Evolutionary conservation across 2,888 invertebrate species (phyloP), one percentile per base, ranked within the genome.

Genomic region (Melanostoma mellinum): DNA sequence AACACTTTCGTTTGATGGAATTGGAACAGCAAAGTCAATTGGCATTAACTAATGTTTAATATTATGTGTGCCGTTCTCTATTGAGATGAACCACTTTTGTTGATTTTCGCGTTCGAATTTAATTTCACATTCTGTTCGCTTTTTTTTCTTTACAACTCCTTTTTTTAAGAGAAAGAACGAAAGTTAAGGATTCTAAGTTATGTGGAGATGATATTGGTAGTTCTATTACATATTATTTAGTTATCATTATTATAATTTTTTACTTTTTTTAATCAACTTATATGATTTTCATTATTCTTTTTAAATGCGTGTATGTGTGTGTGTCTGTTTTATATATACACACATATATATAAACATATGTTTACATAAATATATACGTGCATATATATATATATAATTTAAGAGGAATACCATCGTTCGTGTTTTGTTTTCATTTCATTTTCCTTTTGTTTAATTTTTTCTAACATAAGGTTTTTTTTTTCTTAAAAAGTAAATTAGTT

Each of bases 181-280:
- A 86, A 87, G 77, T 58, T 68, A 80, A 85, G 67, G 89, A 87
- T 88, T 52, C 85, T 87, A 86, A 86, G 87, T 86, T 81, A 87
- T 38, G 50, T 38, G 50, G 50, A 63, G 48, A 50, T 86, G 86
- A 9, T 88, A 86, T 87, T 88, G n/a, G 85, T 87, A 86, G 80
- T 87, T 86, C 87, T 88, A 85, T 87, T 63, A 63, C 9, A 65
- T 44, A 40, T 10, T 60, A 6, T 88, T 86, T 78, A 88, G 87
- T 87, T 87, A 87, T 88, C 86, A 85, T 88, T 86, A 85, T 86
- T 86, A 86, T 87, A 86, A 87, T 86, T 87, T 52, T 44, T 44
- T 76, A 10, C 52, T 50, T 63, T 71, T 52, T 68, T 68, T 44
- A 33, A 56, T 63, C 50, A 20, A 20, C 20, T 20, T 20, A 20